phyloP scores from a whole-genome alignment of 2,797 vertebrate species.

The Discoglossus pictus region DNA sequence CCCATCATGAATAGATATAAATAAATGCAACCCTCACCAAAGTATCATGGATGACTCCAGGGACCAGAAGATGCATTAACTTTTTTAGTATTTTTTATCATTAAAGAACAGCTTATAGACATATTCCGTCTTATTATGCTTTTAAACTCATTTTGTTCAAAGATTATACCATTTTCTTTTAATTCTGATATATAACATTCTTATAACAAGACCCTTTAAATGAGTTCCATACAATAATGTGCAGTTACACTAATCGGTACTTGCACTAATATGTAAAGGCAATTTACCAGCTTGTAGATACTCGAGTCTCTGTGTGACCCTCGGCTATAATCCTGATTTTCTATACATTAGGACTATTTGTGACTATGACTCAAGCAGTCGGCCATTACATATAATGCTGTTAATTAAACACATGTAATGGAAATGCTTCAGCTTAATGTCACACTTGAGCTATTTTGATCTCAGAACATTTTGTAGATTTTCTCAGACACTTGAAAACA shows the following conservation, averaged over 20 bases:
- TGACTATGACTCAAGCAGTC: constrained; percentile 1
- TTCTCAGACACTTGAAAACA: neutral
- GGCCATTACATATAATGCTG: constrained; percentile 16
- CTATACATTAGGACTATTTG: constrained; percentile 26
- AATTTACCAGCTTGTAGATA: constrained; percentile 26
- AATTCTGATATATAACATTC: too few relatives aligned
- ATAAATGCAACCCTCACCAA: too few relatives aligned
- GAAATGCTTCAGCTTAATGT: constrained; percentile 27
- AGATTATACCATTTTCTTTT: too few relatives aligned
- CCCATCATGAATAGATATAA: too few relatives aligned
- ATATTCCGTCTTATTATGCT: too few relatives aligned
- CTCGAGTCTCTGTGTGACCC: constrained; percentile 21
- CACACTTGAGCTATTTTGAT: constrained; percentile 24
- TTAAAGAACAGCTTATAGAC: too few relatives aligned
- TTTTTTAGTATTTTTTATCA: too few relatives aligned
- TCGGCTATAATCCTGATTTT: constrained; percentile 2
- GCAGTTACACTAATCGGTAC: constrained; percentile 24
- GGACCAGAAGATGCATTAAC: too few relatives aligned
- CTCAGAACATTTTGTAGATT: constrained; percentile 10
- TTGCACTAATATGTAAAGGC: constrained; percentile 25
- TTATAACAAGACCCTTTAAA: too few relatives aligned
- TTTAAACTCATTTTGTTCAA: too few relatives aligned
- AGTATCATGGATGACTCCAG: too few relatives aligned
- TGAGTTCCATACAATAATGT: constrained; percentile 32
- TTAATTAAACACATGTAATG: constrained; percentile 40